Percentiles rank a stretch among this genome's conserved stretches.
Conservation (phyloP, 2,888 invertebrate genomes). For the Hydropsyche betteni region DNA sequence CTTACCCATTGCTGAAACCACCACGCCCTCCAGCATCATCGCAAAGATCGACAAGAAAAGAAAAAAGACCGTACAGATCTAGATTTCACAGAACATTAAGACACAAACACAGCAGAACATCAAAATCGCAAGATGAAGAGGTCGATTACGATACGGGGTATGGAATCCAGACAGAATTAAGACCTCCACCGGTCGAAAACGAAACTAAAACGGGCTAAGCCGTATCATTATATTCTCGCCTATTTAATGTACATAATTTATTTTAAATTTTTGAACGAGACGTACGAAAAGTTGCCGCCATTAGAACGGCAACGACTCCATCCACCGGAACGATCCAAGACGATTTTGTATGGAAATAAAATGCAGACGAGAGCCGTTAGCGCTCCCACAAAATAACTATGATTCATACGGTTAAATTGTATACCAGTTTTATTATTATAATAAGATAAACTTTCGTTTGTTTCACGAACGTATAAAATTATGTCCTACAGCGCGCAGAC, state of each 20-base stretch:
- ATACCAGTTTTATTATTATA: neutral
- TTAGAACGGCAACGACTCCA: conserved; percentile 5
- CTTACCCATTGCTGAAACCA: conserved; percentile 63
- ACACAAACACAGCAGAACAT: conserved; percentile 35
- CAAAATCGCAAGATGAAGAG: conserved; percentile 37
- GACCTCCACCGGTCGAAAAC: conserved; percentile 46
- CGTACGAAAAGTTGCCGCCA: neutral
- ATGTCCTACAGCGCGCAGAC: conserved; percentile 29
- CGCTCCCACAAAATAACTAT: conserved; percentile 1
- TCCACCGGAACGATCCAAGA: conserved; percentile 12
- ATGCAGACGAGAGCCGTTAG: conserved; percentile 3
- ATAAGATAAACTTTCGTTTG: conserved; percentile 17
- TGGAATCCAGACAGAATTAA: conserved; percentile 44
- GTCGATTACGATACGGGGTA: conserved; percentile 38
- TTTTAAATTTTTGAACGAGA: conserved; percentile 2
- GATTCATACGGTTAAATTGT: conserved; percentile 3
- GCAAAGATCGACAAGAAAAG: conserved; percentile 53
- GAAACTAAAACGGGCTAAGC: conserved; percentile 24
- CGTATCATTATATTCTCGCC: neutral
- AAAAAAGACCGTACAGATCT: conserved; percentile 54
- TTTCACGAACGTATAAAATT: conserved; percentile 13
- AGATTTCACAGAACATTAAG: conserved; percentile 38
- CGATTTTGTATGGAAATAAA: conserved; percentile 1
- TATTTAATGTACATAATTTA: conserved; percentile 39
- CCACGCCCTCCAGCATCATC: conserved; percentile 59